Percentiles rank a stretch among this genome's conserved stretches.
Evolutionary conservation across 1,140 invertebrate genomes (phyloP).

Genomic region (Myzus persicae): DNA sequence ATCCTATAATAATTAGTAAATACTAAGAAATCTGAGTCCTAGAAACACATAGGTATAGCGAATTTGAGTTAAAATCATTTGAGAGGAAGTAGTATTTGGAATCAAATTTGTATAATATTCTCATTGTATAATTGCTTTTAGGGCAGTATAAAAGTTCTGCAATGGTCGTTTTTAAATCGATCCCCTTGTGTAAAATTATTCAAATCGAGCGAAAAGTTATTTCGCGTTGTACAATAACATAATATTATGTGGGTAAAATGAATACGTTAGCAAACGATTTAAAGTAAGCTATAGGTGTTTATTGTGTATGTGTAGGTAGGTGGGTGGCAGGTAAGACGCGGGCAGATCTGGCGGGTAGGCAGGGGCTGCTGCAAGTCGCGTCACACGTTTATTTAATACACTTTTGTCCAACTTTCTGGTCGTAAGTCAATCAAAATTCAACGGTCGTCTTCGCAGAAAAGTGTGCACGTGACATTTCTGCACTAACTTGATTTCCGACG

Average conservation of each 20-base stretch:
- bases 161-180: background rate
- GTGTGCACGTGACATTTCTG: background rate
- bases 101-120: background rate
- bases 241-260: background rate
- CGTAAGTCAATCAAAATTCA: conserved; percentile 6
- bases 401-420: background rate
- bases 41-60: too few relatives aligned
- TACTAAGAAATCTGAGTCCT: too few relatives aligned
- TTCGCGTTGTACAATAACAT: background rate
- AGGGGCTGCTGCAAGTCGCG: background rate
- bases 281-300: background rate
- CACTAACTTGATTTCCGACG: background rate
- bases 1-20: too few relatives aligned
- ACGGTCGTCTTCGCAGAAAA: background rate
- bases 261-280: background rate
- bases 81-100: background rate
- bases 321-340: background rate
- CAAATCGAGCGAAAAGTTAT: background rate
- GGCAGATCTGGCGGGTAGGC: background rate
- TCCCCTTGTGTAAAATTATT: background rate
- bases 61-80: background rate
- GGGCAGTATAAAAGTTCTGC: background rate
- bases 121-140: background rate
- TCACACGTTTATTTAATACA: background rate
- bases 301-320: background rate